Conservation (phyloP, 1,140 invertebrate genomes). For the Drosophila seguyi region DNA sequence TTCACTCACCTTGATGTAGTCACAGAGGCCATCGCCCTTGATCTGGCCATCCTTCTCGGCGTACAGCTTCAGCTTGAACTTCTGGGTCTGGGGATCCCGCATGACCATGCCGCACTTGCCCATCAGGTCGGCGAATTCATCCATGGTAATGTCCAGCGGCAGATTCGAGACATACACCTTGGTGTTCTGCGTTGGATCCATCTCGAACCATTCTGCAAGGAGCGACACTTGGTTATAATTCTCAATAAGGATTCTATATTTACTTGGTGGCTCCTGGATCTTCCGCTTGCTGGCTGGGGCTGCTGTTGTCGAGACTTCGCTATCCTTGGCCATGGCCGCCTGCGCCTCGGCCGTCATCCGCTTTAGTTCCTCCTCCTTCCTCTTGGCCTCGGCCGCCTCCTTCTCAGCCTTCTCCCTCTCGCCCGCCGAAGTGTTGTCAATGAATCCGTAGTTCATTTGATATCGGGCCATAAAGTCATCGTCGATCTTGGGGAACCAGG, state of each 20-base stretch:
- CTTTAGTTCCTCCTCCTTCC: slow-evolving; percentile 68
- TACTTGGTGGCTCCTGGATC: slow-evolving; percentile 85
- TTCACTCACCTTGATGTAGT: slow-evolving; percentile 94
- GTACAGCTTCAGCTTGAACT: slow-evolving; percentile 98
- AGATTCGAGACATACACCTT: slow-evolving; percentile 98
- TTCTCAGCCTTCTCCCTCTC: slow-evolving; percentile 68
- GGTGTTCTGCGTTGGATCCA: slow-evolving; percentile 96
- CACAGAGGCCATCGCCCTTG: slow-evolving; percentile 98
- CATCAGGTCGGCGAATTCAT: slow-evolving; percentile 96
- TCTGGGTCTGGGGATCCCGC: slow-evolving; percentile 92
- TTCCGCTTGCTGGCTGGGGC: slow-evolving; percentile 81
- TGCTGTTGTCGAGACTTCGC: slow-evolving; percentile 25
- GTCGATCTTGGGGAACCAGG: slow-evolving; percentile 99
- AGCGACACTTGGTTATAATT: not conserved
- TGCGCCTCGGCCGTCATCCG: slow-evolving; percentile 75
- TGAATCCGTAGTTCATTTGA: slow-evolving; percentile 97
- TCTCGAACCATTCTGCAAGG: slow-evolving; percentile 94
- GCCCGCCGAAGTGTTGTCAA: slow-evolving; percentile 86
- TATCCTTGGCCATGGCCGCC: slow-evolving; percentile 72
- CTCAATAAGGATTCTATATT: slow-evolving; percentile 5
- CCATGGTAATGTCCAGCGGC: slow-evolving; percentile 94
- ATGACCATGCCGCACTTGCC: slow-evolving; percentile 98
- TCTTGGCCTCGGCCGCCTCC: slow-evolving; percentile 62
- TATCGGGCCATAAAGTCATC: slow-evolving; percentile 98
- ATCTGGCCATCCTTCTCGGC: slow-evolving; percentile 92